phyloP scores from a whole-genome alignment of 2,888 invertebrate genomes.

The Pachydiplax longipennis region DNA sequence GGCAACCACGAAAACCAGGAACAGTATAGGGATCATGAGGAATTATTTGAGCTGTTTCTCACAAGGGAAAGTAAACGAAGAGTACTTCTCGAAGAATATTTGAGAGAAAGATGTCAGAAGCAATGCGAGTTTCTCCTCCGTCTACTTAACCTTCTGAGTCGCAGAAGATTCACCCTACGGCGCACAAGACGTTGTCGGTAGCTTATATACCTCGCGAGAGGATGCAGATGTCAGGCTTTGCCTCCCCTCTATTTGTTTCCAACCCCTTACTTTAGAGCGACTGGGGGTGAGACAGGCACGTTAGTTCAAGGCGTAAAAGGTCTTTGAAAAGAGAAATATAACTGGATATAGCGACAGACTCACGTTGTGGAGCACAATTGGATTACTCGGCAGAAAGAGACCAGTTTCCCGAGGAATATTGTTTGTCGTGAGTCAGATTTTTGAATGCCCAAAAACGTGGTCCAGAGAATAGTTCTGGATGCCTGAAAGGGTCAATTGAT shows the following conservation, averaged over 20 bases:
- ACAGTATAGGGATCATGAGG: conserved; percentile 60
- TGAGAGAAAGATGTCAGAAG: neutral
- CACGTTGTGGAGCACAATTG: neutral
- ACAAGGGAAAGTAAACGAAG: conserved; percentile 11
- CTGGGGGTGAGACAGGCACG: neutral
- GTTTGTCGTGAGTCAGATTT: too few relatives aligned
- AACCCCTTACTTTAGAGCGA: neutral
- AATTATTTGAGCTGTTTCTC: neutral
- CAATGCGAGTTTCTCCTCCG: neutral
- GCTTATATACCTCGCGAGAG: neutral
- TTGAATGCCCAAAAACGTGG: too few relatives aligned
- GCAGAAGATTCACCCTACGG: conserved; percentile 28
- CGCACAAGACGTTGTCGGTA: neutral
- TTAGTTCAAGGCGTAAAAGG: neutral
- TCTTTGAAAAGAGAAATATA: neutral
- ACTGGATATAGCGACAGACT: neutral
- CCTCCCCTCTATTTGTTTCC: neutral
- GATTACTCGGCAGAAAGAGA: neutral
- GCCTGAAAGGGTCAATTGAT: too few relatives aligned
- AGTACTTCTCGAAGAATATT: neutral
- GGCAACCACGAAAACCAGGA: conserved; percentile 73
- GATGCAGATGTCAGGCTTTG: conserved; percentile 21
- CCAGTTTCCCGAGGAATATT: too few relatives aligned
- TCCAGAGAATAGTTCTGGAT: too few relatives aligned
- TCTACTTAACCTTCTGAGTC: conserved; percentile 21